A percentile compares a stretch with the other conserved stretches of the same genome.
phyloP scores from a whole-genome alignment of 2,888 invertebrate genomes.

The Sialis fuliginosa region DNA sequence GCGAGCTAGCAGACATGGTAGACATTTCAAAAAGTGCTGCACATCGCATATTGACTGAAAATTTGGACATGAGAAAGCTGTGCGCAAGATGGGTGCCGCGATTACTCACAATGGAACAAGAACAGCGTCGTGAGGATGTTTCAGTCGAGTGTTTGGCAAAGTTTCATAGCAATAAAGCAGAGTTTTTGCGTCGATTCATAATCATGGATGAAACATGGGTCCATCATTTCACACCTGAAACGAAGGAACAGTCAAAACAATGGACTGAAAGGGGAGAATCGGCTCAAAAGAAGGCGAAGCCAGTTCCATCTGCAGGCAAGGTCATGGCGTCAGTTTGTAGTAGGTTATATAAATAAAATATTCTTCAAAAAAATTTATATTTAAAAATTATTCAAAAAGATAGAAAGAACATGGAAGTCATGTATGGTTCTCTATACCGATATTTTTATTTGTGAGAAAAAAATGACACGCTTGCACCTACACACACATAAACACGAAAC shows the following conservation, averaged over 20 bases:
- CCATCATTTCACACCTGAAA: conserved; percentile 15
- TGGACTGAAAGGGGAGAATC: conserved; percentile 12
- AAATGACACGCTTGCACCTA: too few relatives aligned
- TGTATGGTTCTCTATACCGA: too few relatives aligned
- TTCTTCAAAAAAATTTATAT: too few relatives aligned
- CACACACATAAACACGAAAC: too few relatives aligned
- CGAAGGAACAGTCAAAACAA: conserved; percentile 12
- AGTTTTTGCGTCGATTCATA: conserved; percentile 15
- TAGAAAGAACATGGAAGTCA: too few relatives aligned
- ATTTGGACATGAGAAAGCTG: conserved; percentile 13
- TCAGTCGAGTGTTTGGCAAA: conserved; percentile 7
- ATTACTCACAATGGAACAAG: conserved; percentile 11
- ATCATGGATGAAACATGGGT: conserved; percentile 17
- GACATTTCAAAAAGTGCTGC: conserved; percentile 11
- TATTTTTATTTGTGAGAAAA: too few relatives aligned
- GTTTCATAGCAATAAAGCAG: conserved; percentile 9
- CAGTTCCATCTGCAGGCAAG: conserved; percentile 10
- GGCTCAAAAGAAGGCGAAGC: conserved; percentile 14
- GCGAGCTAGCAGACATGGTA: conserved; percentile 10
- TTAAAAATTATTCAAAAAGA: too few relatives aligned
- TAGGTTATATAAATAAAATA: too few relatives aligned
- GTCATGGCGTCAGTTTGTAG: conserved; percentile 12
- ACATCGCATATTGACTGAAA: conserved; percentile 8
- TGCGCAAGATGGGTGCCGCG: conserved; percentile 13
- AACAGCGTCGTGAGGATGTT: conserved; percentile 8